Conservation (phyloP, 2,113 vertebrate species). For the Forbesichthys agassizii region DNA sequence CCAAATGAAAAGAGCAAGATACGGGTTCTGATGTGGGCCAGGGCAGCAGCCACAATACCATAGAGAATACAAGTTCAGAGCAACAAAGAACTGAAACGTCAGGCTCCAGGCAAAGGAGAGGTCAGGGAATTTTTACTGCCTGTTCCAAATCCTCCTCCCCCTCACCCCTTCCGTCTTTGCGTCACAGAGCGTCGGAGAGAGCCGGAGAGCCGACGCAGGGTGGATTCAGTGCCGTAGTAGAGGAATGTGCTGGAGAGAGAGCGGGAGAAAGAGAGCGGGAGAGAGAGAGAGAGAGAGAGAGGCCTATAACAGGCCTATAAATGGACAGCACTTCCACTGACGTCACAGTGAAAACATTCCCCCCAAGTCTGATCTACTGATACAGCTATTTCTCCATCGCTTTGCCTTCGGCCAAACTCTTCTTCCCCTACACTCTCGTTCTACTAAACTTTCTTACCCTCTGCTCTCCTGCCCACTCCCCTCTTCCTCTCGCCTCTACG, state of each 20-base stretch:
- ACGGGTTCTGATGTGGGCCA: background rate
- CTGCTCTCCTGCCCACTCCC: background rate
- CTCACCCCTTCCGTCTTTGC: slow-evolving; percentile 51
- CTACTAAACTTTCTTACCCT: too few relatives aligned
- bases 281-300: slow-evolving; percentile 42
- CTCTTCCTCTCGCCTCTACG: background rate
- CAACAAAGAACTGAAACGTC: slow-evolving; percentile 44
- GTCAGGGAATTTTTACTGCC: slow-evolving; percentile 55
- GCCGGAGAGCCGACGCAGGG: slow-evolving; percentile 33
- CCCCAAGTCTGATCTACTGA: slow-evolving; percentile 54
- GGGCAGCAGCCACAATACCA: slow-evolving; percentile 1
- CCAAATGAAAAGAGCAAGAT: too few relatives aligned
- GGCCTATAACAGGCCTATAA: slow-evolving; percentile 74
- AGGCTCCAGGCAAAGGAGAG: slow-evolving; percentile 21
- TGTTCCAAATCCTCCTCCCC: slow-evolving; percentile 12
- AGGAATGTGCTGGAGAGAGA: slow-evolving; percentile 64
- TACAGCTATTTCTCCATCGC: slow-evolving; percentile 34
- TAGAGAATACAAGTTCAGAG: slow-evolving; percentile 57
- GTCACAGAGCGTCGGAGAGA: slow-evolving; percentile 49
- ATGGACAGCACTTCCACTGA: slow-evolving; percentile 73
- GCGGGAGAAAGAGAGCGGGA: slow-evolving; percentile 26
- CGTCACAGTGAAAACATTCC: slow-evolving; percentile 66
- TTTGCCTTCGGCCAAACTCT: background rate
- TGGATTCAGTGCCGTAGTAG: slow-evolving; percentile 35
- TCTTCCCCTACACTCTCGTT: background rate